Evolutionary conservation across 2,888 invertebrate genomes (phyloP).

Genomic region (Plusia festucae): DNA sequence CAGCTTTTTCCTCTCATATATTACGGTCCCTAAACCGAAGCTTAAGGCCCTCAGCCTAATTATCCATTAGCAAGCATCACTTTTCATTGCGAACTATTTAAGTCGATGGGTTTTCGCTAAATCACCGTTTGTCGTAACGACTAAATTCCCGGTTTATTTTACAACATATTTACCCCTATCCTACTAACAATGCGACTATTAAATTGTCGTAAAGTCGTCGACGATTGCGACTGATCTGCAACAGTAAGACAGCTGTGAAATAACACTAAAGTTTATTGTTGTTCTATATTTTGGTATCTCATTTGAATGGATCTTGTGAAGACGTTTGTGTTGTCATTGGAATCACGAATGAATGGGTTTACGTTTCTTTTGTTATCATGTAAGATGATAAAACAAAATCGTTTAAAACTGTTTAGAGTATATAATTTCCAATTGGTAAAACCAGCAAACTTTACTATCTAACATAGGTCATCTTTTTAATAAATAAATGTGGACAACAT

Average conservation of each 20-base stretch:
- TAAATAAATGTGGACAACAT: no score
- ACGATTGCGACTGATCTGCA: conserved; percentile 35
- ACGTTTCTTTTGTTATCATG: no score
- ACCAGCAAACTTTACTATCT: no score
- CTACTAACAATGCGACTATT: conserved; percentile 37
- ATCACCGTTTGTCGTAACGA: conserved; percentile 8
- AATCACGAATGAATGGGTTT: conserved; percentile 5
- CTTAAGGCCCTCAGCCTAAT: conserved; percentile 18
- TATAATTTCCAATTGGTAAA: no score
- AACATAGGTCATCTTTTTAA: no score
- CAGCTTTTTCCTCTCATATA: not conserved
- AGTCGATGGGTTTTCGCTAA: conserved; percentile 13
- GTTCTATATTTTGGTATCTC: conserved; percentile 29
- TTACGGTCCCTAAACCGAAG: not conserved
- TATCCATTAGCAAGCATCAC: conserved; percentile 21
- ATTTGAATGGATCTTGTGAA: conserved; percentile 19
- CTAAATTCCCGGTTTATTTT: conserved; percentile 22
- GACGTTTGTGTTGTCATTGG: conserved; percentile 6
- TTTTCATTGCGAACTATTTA: conserved; percentile 32
- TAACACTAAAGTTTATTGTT: conserved; percentile 48
- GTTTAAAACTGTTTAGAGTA: no score
- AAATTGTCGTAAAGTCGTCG: conserved; percentile 42
- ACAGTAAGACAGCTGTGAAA: conserved; percentile 47
- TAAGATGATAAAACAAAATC: no score
- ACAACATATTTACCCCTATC: conserved; percentile 35